Evolutionary conservation across 1,140 invertebrate genomes (phyloP).

Genomic region (Pachypeltis micranthus): DNA sequence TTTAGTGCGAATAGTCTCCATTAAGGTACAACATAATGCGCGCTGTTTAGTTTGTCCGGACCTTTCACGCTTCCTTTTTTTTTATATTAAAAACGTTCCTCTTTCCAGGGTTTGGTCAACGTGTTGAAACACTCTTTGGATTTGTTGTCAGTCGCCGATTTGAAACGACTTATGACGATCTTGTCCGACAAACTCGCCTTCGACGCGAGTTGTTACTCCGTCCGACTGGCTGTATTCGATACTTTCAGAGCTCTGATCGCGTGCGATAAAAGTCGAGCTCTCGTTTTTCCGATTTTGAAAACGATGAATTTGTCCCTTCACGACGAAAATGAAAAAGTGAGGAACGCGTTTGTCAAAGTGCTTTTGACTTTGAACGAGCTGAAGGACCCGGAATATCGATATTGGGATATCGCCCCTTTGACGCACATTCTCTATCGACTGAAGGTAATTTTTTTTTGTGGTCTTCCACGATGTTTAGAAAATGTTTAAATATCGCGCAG

Average conservation of each 20-base stretch:
- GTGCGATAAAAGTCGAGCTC: too few species aligned
- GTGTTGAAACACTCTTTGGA: slow-evolving; percentile 17
- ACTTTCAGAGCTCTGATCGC: slow-evolving; percentile 18
- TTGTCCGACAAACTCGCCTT: slow-evolving; percentile 19
- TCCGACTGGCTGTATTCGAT: slow-evolving; percentile 23
- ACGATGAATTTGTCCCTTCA: slow-evolving; percentile 20
- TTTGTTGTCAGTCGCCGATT: slow-evolving; percentile 18
- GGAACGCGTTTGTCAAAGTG: slow-evolving; percentile 25
- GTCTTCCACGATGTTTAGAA: too few species aligned
- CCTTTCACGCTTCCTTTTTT: neutral
- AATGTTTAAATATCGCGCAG: too few species aligned
- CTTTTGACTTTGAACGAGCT: slow-evolving; percentile 21
- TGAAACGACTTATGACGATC: slow-evolving; percentile 19
- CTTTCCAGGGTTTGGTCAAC: slow-evolving; percentile 22
- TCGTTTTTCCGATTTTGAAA: slow-evolving; percentile 18
- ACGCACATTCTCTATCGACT: slow-evolving; percentile 22
- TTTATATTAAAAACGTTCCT: slow-evolving; percentile 2
- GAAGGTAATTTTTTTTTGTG: too few species aligned
- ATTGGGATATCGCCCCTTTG: slow-evolving; percentile 22
- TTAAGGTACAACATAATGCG: too few species aligned
- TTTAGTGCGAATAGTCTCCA: slow-evolving; percentile 25
- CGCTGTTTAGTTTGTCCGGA: neutral
- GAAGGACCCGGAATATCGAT: slow-evolving; percentile 11
- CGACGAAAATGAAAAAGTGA: slow-evolving; percentile 25
- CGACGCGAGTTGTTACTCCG: slow-evolving; percentile 21